Percentiles rank a stretch among this genome's conserved stretches.
phyloP scores from a whole-genome alignment of 2,888 invertebrate genomes.

The Synanthedon vespiformis region DNA sequence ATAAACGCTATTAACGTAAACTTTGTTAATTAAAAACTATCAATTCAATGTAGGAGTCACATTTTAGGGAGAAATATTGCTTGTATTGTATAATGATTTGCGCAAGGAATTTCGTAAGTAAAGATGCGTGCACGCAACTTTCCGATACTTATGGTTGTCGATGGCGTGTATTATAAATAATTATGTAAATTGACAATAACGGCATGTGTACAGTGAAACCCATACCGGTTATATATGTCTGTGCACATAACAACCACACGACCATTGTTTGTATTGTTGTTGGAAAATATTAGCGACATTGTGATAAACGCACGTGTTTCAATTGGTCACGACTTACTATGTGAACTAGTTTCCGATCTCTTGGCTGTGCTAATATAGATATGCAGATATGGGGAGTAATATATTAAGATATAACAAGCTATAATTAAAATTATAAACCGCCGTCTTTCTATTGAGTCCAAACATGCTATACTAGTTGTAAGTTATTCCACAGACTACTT shows the following conservation, averaged over 20 bases:
- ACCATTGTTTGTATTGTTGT: slow-evolving; percentile 13
- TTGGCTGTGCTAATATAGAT: too few species aligned
- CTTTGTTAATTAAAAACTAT: slow-evolving; percentile 12
- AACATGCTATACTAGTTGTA: too few species aligned
- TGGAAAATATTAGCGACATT: not conserved
- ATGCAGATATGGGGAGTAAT: too few species aligned
- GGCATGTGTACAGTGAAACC: slow-evolving; percentile 10
- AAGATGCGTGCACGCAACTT: slow-evolving; percentile 7
- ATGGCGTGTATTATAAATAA: slow-evolving; percentile 18
- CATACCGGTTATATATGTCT: slow-evolving; percentile 5
- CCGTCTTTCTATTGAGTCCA: too few species aligned
- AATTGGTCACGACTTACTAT: too few species aligned
- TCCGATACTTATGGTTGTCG: not conserved
- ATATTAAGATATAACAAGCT: too few species aligned
- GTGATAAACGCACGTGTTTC: not conserved
- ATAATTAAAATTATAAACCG: too few species aligned
- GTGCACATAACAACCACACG: slow-evolving; percentile 8
- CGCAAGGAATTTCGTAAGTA: slow-evolving; percentile 23
- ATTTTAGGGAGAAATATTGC: slow-evolving; percentile 5
- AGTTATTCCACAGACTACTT: too few species aligned
- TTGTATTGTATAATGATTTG: slow-evolving; percentile 23
- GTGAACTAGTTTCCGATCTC: too few species aligned
- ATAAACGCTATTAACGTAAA: not conserved
- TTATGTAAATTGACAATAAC: slow-evolving; percentile 27
- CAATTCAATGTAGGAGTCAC: slow-evolving; percentile 5